Conservation (phyloP, 2,113 vertebrate species). For the Arothron firmamentum region DNA sequence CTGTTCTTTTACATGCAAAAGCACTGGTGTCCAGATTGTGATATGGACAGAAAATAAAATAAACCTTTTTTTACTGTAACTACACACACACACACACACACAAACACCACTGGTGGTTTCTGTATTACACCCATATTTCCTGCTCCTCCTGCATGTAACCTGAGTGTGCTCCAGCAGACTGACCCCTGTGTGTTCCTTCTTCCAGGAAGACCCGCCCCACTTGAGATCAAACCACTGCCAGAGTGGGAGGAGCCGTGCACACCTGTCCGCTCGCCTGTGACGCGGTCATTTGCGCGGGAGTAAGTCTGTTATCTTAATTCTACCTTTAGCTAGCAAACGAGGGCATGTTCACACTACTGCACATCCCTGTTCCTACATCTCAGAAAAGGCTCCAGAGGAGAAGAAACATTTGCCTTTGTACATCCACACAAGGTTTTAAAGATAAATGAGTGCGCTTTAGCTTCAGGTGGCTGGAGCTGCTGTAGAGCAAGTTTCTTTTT, state of each 20-base stretch:
- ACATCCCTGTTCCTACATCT: neutral
- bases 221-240: slow-evolving; percentile 92
- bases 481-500: slow-evolving; percentile 1
- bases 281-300: slow-evolving; percentile 95
- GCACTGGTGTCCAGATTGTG: too few species aligned
- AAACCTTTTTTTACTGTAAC: neutral
- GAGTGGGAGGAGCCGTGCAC: slow-evolving; percentile 95
- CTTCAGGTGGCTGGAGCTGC: neutral
- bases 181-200: slow-evolving; percentile 35
- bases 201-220: slow-evolving; percentile 89
- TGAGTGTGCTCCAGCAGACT: slow-evolving; percentile 3
- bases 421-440: neutral
- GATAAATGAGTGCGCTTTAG: slow-evolving; percentile 3
- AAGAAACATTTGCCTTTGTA: neutral
- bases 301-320: slow-evolving; percentile 74
- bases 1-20: neutral
- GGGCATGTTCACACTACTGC: slow-evolving; percentile 48
- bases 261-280: slow-evolving; percentile 94
- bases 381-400: neutral
- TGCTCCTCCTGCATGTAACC: neutral
- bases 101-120: neutral
- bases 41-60: neutral
- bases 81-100: neutral
- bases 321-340: slow-evolving; percentile 15
- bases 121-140: neutral